These are phyloP conservation scores for Eonycteris spelaea DNA, from an alignment of 2,113 vertebrate genomes.

Conservation along the genomic window DNA sequence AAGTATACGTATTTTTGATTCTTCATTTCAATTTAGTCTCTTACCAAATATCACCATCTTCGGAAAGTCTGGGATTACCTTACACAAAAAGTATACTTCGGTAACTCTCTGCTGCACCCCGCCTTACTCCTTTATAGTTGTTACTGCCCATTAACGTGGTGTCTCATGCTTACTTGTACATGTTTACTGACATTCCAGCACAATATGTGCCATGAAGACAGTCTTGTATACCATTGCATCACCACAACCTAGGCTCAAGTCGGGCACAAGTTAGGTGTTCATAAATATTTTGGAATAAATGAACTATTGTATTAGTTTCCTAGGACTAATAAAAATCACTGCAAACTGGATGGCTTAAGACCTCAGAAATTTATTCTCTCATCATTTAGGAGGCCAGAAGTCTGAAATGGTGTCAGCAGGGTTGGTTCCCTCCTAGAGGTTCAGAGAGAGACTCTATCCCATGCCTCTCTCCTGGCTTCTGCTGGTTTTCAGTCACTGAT, in stretches of 20 bases:
- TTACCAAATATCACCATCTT: not conserved
- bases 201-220: not conserved
- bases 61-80: not conserved
- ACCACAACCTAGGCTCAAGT: not conserved
- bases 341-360: not conserved
- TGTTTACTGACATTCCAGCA: not conserved
- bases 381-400: not conserved
- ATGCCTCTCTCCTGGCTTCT: not conserved
- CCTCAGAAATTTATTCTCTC: not conserved
- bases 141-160: not conserved
- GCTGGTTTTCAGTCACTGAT: not conserved
- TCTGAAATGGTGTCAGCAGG: not conserved
- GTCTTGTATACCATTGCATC: not conserved
- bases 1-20: not conserved
- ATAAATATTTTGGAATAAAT: not conserved
- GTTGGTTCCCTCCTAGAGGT: not conserved
- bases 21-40: not conserved
- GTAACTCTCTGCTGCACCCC: too few species aligned
- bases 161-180: not conserved
- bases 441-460: not conserved
- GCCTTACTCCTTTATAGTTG: not conserved
- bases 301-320: not conserved
- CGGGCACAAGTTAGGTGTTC: rapidly evolving
- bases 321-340: not conserved
- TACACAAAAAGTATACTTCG: not conserved